Evolutionary conservation across 2,797 vertebrate genomes (phyloP), one percentile per base, ranked within the genome.

Genomic region (Fundulus diaphanus): DNA sequence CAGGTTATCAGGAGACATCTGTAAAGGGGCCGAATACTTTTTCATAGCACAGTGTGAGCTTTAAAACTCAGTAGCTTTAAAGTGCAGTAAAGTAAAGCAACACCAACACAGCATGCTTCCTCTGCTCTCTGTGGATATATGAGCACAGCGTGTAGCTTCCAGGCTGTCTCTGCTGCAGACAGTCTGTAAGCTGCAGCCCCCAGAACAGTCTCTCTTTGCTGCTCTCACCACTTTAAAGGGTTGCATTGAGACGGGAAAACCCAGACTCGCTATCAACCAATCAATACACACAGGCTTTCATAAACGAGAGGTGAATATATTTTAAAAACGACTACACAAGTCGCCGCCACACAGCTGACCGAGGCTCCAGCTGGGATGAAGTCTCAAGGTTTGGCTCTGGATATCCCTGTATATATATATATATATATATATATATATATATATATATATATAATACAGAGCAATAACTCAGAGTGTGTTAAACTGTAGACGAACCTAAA

Each of bases 391-490:
- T n/a, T n/a, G 54, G 54, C 5, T 29, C 9, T 56, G 2, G 52
- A 29, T 3, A 3, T 33, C 31, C 12, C 35, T 40, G n/a, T n/a
- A n/a, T n/a, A n/a, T n/a, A n/a, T n/a, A n/a, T n/a, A n/a, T n/a
- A n/a, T n/a, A n/a, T n/a, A n/a, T n/a, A n/a, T n/a, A n/a, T n/a
- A n/a, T n/a, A n/a, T n/a, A n/a, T n/a, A n/a, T n/a, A n/a, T n/a
- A n/a, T n/a, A n/a, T n/a, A n/a, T n/a, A n/a, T n/a, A n/a, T n/a
- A n/a, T n/a, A n/a, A n/a, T n/a, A 85, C 78, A 88, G 88, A 90
- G 83, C 86, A 93, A 93, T 93, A 93, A 90, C 79, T 93, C 88
- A 94, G 87, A 83, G 90, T 59, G 80, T 68, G 83, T 88, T 81
- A 79, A 83, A 88, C 76, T 40, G 81, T 82, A 61, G 70, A 90